Evolutionary conservation across 1,140 invertebrate species (phyloP).

Genomic region (Elymnias hypermnestra): DNA sequence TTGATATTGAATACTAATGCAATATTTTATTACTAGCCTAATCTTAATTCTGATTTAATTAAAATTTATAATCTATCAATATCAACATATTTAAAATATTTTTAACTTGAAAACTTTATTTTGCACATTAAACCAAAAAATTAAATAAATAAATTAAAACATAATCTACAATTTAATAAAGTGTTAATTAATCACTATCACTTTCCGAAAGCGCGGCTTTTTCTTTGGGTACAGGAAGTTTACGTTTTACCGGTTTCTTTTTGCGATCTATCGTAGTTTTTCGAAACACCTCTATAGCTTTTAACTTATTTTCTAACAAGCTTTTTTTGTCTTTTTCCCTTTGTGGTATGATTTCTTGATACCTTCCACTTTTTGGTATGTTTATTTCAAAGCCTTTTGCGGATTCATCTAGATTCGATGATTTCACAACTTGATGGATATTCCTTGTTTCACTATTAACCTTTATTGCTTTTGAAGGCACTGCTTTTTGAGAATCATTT

Average conservation of each 20-base stretch:
- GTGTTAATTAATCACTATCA: conserved; percentile 62
- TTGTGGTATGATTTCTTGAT: conserved; percentile 84
- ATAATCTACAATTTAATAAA: too few relatives aligned
- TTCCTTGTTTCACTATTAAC: conserved; percentile 21
- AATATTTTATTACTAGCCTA: too few relatives aligned
- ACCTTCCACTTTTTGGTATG: conserved; percentile 46
- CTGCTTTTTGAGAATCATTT: conserved; percentile 15
- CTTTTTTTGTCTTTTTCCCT: conserved; percentile 81
- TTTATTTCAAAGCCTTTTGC: conserved; percentile 37
- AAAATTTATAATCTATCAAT: too few relatives aligned
- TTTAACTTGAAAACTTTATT: too few relatives aligned
- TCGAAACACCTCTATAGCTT: conserved; percentile 85
- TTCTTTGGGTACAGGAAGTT: conserved; percentile 68
- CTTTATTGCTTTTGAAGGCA: conserved; percentile 28
- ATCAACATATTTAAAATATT: too few relatives aligned
- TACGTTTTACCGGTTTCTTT: conserved; percentile 69
- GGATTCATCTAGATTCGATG: conserved; percentile 27
- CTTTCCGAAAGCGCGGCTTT: conserved; percentile 83
- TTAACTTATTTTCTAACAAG: conserved; percentile 81
- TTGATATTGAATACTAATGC: too few relatives aligned
- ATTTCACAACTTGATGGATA: conserved; percentile 34
- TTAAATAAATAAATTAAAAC: background rate
- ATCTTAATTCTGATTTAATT: too few relatives aligned
- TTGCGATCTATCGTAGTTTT: conserved; percentile 80
- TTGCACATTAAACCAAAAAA: conserved; percentile 1